phyloP scores from a whole-genome alignment of 2,888 invertebrate genomes.

The Diogma glabrata region DNA sequence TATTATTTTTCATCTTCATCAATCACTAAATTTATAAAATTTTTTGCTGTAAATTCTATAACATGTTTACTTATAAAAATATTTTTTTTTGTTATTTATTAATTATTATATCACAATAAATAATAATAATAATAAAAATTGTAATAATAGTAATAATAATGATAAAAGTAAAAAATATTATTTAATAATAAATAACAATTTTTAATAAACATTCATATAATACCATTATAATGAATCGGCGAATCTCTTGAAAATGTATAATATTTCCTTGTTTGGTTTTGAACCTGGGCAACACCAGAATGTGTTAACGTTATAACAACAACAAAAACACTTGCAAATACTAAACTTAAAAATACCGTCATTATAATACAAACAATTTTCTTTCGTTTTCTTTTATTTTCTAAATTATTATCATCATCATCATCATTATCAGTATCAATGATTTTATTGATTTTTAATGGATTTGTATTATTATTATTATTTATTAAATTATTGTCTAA shows the following conservation, averaged over 20 bases:
- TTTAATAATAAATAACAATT: no score
- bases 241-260: constrained; percentile 46
- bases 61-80: no score
- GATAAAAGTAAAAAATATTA: constrained; percentile 7
- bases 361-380: constrained; percentile 59
- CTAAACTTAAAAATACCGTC: constrained; percentile 59
- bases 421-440: constrained; percentile 14
- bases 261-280: constrained; percentile 52
- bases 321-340: constrained; percentile 59
- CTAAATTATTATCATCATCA: constrained; percentile 41
- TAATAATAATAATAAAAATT: no score
- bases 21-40: no score
- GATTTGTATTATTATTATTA: constrained; percentile 38
- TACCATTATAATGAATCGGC: constrained; percentile 37
- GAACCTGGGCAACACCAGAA: constrained; percentile 50
- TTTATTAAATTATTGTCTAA: constrained; percentile 39
- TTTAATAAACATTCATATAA: constrained; percentile 12
- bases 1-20: no score
- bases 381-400: constrained; percentile 54
- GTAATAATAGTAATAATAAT: constrained; percentile 2
- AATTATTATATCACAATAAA: no score
- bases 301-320: constrained; percentile 68
- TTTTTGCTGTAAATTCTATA: no score
- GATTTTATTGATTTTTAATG: constrained; percentile 49
- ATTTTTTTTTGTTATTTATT: no score